A percentile compares a stretch with the other conserved stretches of the same genome.
Evolutionary conservation across 2,888 invertebrate species (phyloP).

Genomic region (Conus canariensis): DNA sequence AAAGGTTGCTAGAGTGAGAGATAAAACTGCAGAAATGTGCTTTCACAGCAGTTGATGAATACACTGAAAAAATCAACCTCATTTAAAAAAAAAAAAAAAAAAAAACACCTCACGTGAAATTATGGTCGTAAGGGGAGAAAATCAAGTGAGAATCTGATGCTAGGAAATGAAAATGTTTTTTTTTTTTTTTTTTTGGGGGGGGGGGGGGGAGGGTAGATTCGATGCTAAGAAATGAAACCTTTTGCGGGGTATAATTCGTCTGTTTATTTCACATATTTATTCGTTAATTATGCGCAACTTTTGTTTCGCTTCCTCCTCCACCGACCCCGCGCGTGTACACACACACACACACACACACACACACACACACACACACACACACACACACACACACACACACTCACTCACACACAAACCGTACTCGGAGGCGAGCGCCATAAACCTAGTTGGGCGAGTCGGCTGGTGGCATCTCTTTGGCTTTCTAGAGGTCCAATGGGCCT

Average conservation of each 20-base stretch:
- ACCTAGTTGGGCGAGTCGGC: background rate
- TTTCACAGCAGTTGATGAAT: too few relatives aligned
- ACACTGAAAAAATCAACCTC: too few relatives aligned
- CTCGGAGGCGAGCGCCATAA: conserved; percentile 11
- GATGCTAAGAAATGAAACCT: background rate
- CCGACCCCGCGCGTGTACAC: background rate
- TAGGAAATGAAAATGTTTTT: background rate
- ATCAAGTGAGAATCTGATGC: background rate
- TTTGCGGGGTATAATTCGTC: background rate
- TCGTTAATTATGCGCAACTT: too few relatives aligned
- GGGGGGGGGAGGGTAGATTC: background rate
- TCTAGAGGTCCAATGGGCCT: conserved; percentile 18
- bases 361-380: background rate
- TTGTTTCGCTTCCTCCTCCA: background rate
- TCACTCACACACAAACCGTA: background rate
- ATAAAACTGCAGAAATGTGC: too few relatives aligned
- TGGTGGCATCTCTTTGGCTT: conserved; percentile 22
- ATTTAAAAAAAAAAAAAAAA: background rate
- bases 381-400: background rate
- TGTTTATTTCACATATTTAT: too few relatives aligned
- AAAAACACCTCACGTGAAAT: background rate
- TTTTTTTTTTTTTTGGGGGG: too few relatives aligned
- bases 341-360: background rate
- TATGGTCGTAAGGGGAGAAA: background rate
- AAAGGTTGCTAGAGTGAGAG: too few relatives aligned